phyloP scores from a whole-genome alignment of 23 tunicate species.

The Clavelina lepadiformis region DNA sequence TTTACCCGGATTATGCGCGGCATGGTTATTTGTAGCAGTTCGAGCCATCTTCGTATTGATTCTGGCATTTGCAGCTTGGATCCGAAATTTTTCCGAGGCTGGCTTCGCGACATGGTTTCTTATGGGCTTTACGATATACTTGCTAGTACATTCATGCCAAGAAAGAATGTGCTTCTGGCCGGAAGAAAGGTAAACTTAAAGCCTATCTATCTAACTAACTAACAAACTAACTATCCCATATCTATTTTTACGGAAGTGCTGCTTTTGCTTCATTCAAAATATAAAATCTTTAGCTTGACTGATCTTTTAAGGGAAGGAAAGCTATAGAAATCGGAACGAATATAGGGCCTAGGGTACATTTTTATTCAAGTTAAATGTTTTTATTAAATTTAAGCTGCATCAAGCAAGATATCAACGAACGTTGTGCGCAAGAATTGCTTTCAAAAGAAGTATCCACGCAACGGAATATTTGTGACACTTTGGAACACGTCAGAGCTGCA shows the following conservation, averaged over 20 bases:
- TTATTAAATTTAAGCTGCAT: no score
- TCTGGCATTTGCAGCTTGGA: slow-evolving; percentile 39
- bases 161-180: not conserved
- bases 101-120: slow-evolving; percentile 6
- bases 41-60: slow-evolving; percentile 13
- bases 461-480: not conserved
- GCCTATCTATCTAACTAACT: not conserved
- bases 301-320: no score
- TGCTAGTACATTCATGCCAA: not conserved
- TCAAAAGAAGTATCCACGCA: slow-evolving; percentile 7
- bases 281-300: no score
- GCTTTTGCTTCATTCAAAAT: no score
- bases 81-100: slow-evolving; percentile 22
- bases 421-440: not conserved
- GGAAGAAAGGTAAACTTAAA: slow-evolving; percentile 5
- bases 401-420: slow-evolving; percentile 1
- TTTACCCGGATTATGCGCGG: slow-evolving; percentile 15
- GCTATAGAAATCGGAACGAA: no score
- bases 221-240: no score
- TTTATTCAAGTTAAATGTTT: no score
- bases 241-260: no score
- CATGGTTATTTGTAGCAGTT: not conserved
- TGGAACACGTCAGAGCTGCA: slow-evolving; percentile 25
- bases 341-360: no score
- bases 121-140: not conserved